phyloP scores from a whole-genome alignment of 2,113 vertebrate species.

The Balaeniceps rex region DNA sequence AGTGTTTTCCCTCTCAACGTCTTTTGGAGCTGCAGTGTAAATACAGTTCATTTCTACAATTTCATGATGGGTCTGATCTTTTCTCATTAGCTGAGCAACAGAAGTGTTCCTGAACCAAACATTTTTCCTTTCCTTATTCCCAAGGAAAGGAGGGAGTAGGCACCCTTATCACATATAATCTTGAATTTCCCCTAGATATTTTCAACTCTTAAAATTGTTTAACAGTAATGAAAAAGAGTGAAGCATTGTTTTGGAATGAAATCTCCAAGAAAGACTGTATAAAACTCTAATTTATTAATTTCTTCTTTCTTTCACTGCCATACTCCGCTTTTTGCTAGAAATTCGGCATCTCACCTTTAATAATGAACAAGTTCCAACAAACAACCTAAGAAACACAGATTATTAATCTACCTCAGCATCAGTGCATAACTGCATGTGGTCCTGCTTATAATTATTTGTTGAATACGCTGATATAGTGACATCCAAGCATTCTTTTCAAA shows the following conservation, averaged over 20 bases:
- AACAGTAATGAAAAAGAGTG: not conserved
- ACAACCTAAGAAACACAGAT: not conserved
- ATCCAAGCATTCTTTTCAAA: not conserved
- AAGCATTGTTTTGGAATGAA: not conserved
- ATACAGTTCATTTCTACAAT: too few species aligned
- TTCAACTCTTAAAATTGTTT: not conserved
- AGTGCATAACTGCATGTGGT: not conserved
- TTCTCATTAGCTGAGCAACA: not conserved
- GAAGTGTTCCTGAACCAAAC: not conserved
- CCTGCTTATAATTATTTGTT: not conserved
- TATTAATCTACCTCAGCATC: not conserved
- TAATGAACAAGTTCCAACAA: not conserved
- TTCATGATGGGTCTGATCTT: not conserved
- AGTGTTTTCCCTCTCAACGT: too few species aligned
- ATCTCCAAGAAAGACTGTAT: not conserved
- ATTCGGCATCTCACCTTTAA: not conserved
- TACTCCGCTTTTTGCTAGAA: not conserved
- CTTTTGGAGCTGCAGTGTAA: too few species aligned
- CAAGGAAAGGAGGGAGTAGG: not conserved
- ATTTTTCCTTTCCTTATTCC: not conserved
- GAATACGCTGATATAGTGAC: not conserved
- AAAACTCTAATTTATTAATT: not conserved
- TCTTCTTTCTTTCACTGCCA: not conserved
- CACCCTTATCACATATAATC: not conserved
- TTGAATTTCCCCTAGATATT: not conserved